phyloP scores from a whole-genome alignment of 1,140 invertebrate species.

The Lasioglossum albipes region DNA sequence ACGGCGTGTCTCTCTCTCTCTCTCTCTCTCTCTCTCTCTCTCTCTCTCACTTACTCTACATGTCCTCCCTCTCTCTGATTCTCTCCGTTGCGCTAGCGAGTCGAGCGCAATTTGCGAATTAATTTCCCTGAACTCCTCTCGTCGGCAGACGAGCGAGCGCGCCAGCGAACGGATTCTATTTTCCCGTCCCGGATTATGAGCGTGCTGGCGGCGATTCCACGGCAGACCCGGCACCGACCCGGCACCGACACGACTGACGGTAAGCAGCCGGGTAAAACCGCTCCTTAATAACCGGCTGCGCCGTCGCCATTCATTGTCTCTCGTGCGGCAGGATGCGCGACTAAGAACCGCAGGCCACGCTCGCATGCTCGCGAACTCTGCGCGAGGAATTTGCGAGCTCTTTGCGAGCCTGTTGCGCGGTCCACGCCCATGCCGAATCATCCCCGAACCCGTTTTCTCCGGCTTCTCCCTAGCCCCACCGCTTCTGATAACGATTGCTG shows the following conservation, averaged over 20 bases:
- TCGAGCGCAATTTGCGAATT: conserved; percentile 45
- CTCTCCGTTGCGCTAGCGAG: too few species aligned
- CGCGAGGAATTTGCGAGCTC: too few species aligned
- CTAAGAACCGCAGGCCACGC: too few species aligned
- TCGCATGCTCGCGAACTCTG: too few species aligned
- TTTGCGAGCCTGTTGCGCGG: conserved; percentile 19
- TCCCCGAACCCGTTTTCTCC: too few species aligned
- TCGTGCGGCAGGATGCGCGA: conserved; percentile 4
- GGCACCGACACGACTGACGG: neutral
- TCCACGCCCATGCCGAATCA: too few species aligned
- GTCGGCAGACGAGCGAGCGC: too few species aligned
- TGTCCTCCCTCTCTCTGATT: neutral
- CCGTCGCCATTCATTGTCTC: conserved; percentile 32
- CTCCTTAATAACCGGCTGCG: conserved; percentile 39
- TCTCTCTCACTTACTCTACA: neutral
- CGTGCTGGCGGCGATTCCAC: neutral
- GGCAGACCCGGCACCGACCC: too few species aligned
- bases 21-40: too few species aligned
- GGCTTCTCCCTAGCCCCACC: too few species aligned
- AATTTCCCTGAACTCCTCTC: conserved; percentile 40
- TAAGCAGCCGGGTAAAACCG: conserved; percentile 14
- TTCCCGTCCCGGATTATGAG: conserved; percentile 27
- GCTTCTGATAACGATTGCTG: too few species aligned
- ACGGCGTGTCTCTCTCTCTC: conserved; percentile 11
- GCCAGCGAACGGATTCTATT: conserved; percentile 40